A percentile compares a stretch with the other conserved stretches of the same genome.
Conservation (phyloP, 2,797 vertebrate species). For the Myotis findleyi region DNA sequence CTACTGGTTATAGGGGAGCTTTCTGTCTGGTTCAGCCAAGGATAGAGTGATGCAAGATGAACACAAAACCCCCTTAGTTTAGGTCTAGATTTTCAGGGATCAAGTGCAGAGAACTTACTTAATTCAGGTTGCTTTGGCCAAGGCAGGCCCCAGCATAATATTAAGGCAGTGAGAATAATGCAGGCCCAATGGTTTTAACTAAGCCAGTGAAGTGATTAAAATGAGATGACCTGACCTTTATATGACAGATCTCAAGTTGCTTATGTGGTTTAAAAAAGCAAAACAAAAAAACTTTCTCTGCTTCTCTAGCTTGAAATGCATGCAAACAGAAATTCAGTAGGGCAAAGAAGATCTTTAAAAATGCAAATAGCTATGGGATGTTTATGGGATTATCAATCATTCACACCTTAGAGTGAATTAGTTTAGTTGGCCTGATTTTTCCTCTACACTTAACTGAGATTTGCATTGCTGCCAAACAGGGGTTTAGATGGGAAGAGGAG, state of each 20-base stretch:
- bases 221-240: not conserved
- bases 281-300: not conserved
- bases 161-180: not conserved
- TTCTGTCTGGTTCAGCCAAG: not conserved
- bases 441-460: not conserved
- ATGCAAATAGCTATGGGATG: constrained; percentile 11
- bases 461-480: not conserved
- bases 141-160: not conserved
- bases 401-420: constrained; percentile 30
- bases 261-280: not conserved
- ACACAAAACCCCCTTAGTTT: not conserved
- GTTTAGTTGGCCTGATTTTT: not conserved
- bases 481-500: not conserved
- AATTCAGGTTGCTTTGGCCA: not conserved
- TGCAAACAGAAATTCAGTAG: not conserved
- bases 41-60: not conserved
- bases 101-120: not conserved
- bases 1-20: not conserved
- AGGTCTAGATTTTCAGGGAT: not conserved
- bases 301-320: not conserved
- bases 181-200: not conserved
- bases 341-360: constrained; percentile 23
- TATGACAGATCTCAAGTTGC: not conserved
- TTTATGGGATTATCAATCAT: constrained; percentile 30
- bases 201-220: not conserved